Evolutionary conservation across 1,140 invertebrate genomes (phyloP).

Genomic region (Leptopilina clavipes): DNA sequence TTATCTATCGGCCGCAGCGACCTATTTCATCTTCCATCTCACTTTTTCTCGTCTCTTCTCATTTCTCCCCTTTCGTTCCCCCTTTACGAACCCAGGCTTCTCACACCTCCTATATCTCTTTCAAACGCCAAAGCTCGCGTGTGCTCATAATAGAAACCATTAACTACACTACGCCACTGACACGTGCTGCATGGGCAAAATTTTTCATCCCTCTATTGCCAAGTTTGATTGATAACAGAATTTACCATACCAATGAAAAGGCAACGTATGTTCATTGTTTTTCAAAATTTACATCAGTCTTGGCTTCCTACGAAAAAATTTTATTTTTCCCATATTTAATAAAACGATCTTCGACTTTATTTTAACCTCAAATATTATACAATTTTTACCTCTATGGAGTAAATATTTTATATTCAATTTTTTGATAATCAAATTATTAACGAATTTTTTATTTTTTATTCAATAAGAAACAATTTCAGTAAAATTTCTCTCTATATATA

Average conservation of each 20-base stretch:
- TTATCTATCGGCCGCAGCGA: slow-evolving; percentile 63
- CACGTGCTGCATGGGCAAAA: slow-evolving; percentile 61
- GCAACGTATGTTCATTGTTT: background rate
- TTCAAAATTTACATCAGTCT: background rate
- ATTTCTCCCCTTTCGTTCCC: background rate
- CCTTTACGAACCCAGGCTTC: background rate
- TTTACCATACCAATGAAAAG: slow-evolving; percentile 52
- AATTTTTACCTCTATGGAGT: no score
- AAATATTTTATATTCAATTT: no score
- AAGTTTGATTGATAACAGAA: slow-evolving; percentile 59
- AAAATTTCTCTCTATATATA: slow-evolving; percentile 34
- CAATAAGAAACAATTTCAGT: background rate
- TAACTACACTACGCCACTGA: slow-evolving; percentile 63
- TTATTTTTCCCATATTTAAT: no score
- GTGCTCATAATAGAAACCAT: slow-evolving; percentile 64
- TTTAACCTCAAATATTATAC: no score
- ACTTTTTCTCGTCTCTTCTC: slow-evolving; percentile 48
- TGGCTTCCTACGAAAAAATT: background rate
- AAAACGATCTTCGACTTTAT: no score
- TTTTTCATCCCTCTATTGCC: slow-evolving; percentile 60
- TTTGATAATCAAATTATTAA: no score
- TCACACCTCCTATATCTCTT: slow-evolving; percentile 35
- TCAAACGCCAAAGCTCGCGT: background rate
- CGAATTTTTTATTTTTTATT: background rate
- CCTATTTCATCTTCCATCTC: slow-evolving; percentile 53